A percentile compares a stretch with the other conserved stretches of the same genome.
Conservation (phyloP, 2,113 vertebrate genomes). For the Paedocypris sp. region DNA sequence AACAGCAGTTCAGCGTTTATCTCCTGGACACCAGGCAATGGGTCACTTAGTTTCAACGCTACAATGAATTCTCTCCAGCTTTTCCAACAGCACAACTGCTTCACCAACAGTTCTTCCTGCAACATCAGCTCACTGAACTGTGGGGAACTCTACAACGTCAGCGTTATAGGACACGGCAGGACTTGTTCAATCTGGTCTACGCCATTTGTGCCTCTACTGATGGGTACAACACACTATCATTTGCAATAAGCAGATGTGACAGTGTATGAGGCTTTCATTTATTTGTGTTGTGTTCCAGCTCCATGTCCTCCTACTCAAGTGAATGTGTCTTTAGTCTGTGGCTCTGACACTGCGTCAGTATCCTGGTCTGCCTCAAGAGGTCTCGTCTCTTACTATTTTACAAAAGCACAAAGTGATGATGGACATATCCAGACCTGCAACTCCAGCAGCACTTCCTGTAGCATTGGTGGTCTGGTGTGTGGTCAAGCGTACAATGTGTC, state of each 20-base stretch:
- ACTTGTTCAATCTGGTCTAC: conserved; percentile 1
- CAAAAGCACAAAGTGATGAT: too few relatives aligned
- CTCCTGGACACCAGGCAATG: conserved; percentile 26
- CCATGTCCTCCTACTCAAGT: conserved; percentile 30
- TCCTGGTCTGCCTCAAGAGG: too few relatives aligned
- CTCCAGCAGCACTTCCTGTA: too few relatives aligned
- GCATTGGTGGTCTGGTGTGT: too few relatives aligned
- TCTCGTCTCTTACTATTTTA: too few relatives aligned
- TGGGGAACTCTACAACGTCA: conserved; percentile 27
- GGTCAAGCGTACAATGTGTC: too few relatives aligned
- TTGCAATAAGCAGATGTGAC: background rate
- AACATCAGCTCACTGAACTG: conserved; percentile 26
- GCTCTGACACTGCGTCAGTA: too few relatives aligned
- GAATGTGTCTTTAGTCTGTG: conserved; percentile 6
- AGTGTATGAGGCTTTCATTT: background rate
- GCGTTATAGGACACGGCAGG: conserved; percentile 11
- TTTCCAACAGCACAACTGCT: conserved; percentile 1
- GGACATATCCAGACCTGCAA: too few relatives aligned
- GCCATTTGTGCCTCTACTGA: background rate
- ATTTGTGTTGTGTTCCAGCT: conserved; percentile 17
- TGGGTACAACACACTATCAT: conserved; percentile 14
- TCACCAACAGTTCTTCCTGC: conserved; percentile 23
- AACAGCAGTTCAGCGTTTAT: conserved; percentile 3
- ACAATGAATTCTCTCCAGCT: conserved; percentile 4
- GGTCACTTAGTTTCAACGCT: conserved; percentile 16